Evolutionary conservation across 1,140 invertebrate genomes (phyloP), one percentile per base, ranked within the genome.

Genomic region (Cotesia chilonis): DNA sequence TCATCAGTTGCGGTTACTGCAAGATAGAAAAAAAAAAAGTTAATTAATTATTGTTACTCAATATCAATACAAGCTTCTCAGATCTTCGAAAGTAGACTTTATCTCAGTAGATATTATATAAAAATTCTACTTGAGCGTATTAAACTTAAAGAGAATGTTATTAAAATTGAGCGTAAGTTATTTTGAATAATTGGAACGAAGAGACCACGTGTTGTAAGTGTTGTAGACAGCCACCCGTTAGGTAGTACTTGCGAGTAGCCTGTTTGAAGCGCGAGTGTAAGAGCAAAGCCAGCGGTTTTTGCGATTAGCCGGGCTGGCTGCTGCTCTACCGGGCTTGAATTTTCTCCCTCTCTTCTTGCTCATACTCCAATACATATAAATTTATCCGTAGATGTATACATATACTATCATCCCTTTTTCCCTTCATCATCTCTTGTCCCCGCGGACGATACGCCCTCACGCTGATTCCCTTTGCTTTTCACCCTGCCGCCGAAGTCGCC

Each of bases 221-320:
- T 47, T 47, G 41, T 47, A 47, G 41, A 2, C 41, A 47, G 41
- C 7, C 41, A 47, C 41, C 41, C 41, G 41, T 7, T 28, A 47
- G 41, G 41, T 47, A 47, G 41, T 6, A 47, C 51, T 54, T 68
- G 51, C n/a, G 52, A 65, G 36, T 65, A 47, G 63, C 63, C 63
- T 65, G 37, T 51, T 65, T 20, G 63, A 60, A 66, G 70, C 54
- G 70, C 64, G 14, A 65, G 60, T 47, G 41, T 47, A 47, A 47
- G 41, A 47, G 28, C 65, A 57, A 81, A 83, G 79, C 79, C 76
- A 77, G 72, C 74, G 80, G 80, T 83, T 84, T 85, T 85, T 84
- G 84, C 78, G 80, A 84, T 82, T 81, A 81, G 77, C 79, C 80
- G 76, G 80, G 81, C 79, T 70, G 72, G 67, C 75, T 74, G 77